Conservation (phyloP, 2,797 vertebrate species). For the Argya squamiceps region DNA sequence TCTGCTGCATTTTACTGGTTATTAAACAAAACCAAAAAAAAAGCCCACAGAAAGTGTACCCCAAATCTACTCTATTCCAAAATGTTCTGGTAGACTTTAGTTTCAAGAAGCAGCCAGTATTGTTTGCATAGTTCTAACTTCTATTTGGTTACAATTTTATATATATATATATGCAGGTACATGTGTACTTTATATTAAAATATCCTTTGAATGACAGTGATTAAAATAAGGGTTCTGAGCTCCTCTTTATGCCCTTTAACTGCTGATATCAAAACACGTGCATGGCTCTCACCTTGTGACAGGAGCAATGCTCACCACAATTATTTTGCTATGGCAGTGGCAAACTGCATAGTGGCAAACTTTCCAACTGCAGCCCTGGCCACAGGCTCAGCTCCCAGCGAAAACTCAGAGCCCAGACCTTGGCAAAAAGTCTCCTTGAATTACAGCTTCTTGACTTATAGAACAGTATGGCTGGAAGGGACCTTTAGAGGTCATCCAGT, state of each 20-base stretch:
- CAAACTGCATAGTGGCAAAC: no score
- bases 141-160: constrained; percentile 39
- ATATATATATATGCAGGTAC: neutral
- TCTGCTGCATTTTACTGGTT: neutral
- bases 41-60: neutral
- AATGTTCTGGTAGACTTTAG: neutral
- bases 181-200: neutral
- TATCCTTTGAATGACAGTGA: neutral
- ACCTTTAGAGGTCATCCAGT: neutral
- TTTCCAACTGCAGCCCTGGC: neutral
- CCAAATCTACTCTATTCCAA: neutral
- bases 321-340: fast-evolving
- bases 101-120: constrained; percentile 42
- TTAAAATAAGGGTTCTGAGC: neutral
- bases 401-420: neutral
- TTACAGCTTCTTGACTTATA: neutral
- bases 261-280: neutral
- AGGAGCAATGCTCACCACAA: neutral
- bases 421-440: neutral
- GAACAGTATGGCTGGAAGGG: neutral
- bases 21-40: neutral
- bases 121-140: constrained; percentile 62
- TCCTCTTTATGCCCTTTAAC: neutral
- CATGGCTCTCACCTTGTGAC: neutral
- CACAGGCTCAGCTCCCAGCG: neutral